These are phyloP conservation scores for Plecotus auritus DNA, from an alignment of 2,113 vertebrate genomes.

Conservation along the genomic window DNA sequence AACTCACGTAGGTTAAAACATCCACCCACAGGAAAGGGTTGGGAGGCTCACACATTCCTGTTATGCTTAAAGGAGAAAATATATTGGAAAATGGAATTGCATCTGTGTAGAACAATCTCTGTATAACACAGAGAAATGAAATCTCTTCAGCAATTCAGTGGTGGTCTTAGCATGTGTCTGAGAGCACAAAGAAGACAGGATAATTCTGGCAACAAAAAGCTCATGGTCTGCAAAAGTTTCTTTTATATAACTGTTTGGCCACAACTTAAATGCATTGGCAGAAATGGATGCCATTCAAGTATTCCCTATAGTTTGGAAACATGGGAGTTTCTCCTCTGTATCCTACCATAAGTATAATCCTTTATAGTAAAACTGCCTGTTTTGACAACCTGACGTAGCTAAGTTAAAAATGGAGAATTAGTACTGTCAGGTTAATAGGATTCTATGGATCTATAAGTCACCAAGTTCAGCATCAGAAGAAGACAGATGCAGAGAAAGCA, in stretches of 20 bases:
- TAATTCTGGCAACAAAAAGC: neutral
- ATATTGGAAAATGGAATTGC: neutral
- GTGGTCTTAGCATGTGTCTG: neutral
- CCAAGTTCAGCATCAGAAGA: neutral
- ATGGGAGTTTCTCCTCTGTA: neutral
- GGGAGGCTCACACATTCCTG: neutral
- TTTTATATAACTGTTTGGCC: neutral
- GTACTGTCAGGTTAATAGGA: constrained; percentile 15
- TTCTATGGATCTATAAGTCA: neutral
- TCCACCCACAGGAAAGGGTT: neutral
- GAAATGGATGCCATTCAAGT: neutral
- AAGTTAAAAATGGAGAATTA: constrained; percentile 37
- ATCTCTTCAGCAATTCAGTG: neutral
- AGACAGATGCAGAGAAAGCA: neutral
- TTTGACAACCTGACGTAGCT: constrained; percentile 7
- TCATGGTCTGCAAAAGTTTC: neutral
- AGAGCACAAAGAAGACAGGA: neutral
- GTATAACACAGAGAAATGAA: neutral
- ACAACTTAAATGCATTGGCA: neutral
- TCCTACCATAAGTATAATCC: neutral
- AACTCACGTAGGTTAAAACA: neutral
- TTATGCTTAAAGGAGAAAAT: neutral
- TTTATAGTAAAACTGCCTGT: constrained; percentile 25
- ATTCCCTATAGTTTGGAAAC: neutral
- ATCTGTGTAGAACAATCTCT: neutral